Evolutionary conservation across 2,888 invertebrate species (phyloP), one percentile per base, ranked within the genome.

Genomic region (Hydroisotoma schaefferi): DNA sequence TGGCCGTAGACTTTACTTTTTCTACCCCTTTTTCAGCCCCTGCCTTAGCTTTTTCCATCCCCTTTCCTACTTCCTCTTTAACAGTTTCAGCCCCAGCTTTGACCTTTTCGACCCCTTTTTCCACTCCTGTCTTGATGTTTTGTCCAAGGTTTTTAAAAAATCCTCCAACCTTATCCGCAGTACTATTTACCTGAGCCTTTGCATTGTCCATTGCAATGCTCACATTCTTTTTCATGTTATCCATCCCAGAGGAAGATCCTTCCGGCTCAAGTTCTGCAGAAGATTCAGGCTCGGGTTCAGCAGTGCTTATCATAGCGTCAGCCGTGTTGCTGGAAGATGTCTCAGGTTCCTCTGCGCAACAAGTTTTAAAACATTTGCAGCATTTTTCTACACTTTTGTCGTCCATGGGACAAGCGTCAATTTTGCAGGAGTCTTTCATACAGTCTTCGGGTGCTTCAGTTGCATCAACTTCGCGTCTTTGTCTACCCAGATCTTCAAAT

Each of bases 351-450:
- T 33, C 29, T 12, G 33, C 2, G 23, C 61, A 61, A 25, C 61
- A 61, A 15, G 48, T 38, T 20, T 54, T 37, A 3, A 61, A 29
- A 49, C 61, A 61, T 48, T 57, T 54, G 23, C 61, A 61, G 26
- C 61, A 61, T 37, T 54, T 54, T 26, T 57, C 57, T 33, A 57
- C 27, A 12, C 43, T 49, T 18, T 26, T 38, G 15, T 57, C 57
- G 23, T 57, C 57, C 44, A 33, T 43, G 1, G 61, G 61, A 40
- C 61, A 61, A 5, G 44, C 38, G 6, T 49, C 48, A 23, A 15
- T 15, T 40, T 40, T 40, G 40, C 40, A 40, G 5, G 40, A 40
- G n/a, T 20, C n/a, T 40, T 5, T 20, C n/a, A 40, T n/a, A n/a
- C n/a, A 40, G n/a, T 40, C 40, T 40, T 40, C n/a, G 8, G 40